Evolutionary conservation across 2,113 vertebrate genomes (phyloP).

Genomic region (Pagrus major): DNA sequence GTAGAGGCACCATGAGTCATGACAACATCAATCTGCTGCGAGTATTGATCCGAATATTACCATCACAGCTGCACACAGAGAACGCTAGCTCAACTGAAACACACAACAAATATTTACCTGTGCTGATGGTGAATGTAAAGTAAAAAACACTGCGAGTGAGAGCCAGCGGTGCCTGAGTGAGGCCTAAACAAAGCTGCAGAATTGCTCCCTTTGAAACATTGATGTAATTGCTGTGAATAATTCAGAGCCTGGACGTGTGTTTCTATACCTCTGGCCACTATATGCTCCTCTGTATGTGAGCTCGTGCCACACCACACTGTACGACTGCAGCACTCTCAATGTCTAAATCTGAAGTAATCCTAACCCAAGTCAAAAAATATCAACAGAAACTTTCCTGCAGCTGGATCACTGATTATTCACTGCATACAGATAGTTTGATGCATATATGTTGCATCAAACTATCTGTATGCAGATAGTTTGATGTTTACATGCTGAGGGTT

Average conservation of each 20-base stretch:
- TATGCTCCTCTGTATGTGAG: slow-evolving; percentile 13
- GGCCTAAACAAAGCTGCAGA: slow-evolving; percentile 51
- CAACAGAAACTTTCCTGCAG: not conserved
- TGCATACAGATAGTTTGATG: not conserved
- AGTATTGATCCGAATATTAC: slow-evolving; percentile 33
- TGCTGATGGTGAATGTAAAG: slow-evolving; percentile 2
- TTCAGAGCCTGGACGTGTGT: slow-evolving; percentile 54
- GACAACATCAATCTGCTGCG: slow-evolving; percentile 29
- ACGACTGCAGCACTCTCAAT: not conserved
- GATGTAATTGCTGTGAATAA: slow-evolving; percentile 71
- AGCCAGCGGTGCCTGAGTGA: not conserved
- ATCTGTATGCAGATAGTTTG: not conserved
- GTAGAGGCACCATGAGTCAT: slow-evolving; percentile 38
- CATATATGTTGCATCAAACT: no score
- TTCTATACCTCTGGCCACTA: slow-evolving; percentile 43
- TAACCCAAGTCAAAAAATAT: not conserved
- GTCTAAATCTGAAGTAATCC: not conserved
- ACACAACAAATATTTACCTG: not conserved
- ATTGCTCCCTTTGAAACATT: slow-evolving; percentile 68
- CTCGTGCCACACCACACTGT: not conserved
- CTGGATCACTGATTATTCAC: not conserved
- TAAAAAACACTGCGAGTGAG: not conserved
- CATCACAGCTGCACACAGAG: slow-evolving; percentile 2
- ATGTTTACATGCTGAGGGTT: not conserved
- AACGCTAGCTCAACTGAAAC: not conserved